Evolutionary conservation across 2,797 vertebrate species (phyloP).

Genomic region (Thalassophryne amazonica): DNA sequence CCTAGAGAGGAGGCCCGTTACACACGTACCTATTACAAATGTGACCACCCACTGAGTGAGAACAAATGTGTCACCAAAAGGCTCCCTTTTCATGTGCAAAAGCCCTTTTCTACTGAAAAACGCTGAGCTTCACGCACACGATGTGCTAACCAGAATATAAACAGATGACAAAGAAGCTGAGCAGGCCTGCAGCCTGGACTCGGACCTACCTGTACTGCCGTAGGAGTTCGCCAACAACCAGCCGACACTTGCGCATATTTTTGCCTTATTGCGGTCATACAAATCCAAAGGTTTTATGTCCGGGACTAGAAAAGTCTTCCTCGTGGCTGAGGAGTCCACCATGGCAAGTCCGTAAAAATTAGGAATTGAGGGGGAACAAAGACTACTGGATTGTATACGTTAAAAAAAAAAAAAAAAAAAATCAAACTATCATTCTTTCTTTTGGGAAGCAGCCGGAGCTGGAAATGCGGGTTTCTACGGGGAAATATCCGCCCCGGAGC

Average conservation of each 20-base stretch:
- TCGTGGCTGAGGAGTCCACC: slow-evolving; percentile 85
- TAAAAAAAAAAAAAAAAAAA: too few species aligned
- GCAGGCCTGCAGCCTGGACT: slow-evolving; percentile 16
- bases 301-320: slow-evolving; percentile 88
- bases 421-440: slow-evolving; percentile 72
- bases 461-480: slow-evolving; percentile 67
- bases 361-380: slow-evolving; percentile 11
- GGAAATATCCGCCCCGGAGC: slow-evolving; percentile 64
- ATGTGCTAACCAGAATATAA: slow-evolving; percentile 20
- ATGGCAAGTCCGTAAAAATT: slow-evolving; percentile 69
- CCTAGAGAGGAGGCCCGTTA: slow-evolving; percentile 56
- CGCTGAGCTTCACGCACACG: slow-evolving; percentile 66
- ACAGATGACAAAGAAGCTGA: slow-evolving; percentile 5
- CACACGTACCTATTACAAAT: slow-evolving; percentile 35
- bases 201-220: slow-evolving; percentile 84
- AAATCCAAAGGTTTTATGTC: slow-evolving; percentile 90
- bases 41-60: slow-evolving; percentile 46
- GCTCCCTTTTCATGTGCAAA: slow-evolving; percentile 50
- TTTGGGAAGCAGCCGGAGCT: slow-evolving; percentile 28
- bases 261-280: slow-evolving; percentile 86
- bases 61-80: slow-evolving; percentile 65
- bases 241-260: slow-evolving; percentile 89
- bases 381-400: slow-evolving; percentile 10
- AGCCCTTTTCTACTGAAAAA: slow-evolving; percentile 76
- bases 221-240: slow-evolving; percentile 90